Conservation (phyloP, 2,113 vertebrate species). For the Coptodon rendalli region DNA sequence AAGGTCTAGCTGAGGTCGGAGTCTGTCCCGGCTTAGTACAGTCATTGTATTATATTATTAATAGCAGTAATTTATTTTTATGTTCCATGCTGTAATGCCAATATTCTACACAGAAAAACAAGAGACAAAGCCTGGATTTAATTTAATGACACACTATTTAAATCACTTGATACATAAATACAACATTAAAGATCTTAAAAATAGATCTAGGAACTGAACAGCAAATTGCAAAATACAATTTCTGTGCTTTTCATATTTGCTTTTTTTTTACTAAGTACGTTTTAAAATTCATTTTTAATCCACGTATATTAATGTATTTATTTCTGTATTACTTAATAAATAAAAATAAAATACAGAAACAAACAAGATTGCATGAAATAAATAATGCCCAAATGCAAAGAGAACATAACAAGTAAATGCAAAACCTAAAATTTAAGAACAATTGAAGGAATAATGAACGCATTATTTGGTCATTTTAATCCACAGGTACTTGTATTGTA, state of each 20-base stretch:
- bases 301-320: fast-evolving
- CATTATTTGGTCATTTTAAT: not conserved
- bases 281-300: not conserved
- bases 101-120: not conserved
- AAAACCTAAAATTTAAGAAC: not conserved
- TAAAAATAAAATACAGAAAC: not conserved
- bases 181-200: not conserved
- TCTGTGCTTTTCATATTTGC: not conserved
- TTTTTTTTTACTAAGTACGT: not conserved
- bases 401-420: not conserved
- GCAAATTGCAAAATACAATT: not conserved
- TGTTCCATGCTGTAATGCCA: not conserved
- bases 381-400: not conserved
- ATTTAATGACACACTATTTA: not conserved
- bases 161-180: not conserved
- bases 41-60: not conserved
- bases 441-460: fast-evolving
- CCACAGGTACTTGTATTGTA: not conserved
- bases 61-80: not conserved
- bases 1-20: not conserved
- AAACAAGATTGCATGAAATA: not conserved
- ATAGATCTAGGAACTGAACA: not conserved
- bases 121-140: not conserved
- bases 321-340: not conserved
- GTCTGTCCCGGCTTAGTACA: not conserved